phyloP scores from a whole-genome alignment of 2,888 invertebrate species.

The Clanis bilineata region DNA sequence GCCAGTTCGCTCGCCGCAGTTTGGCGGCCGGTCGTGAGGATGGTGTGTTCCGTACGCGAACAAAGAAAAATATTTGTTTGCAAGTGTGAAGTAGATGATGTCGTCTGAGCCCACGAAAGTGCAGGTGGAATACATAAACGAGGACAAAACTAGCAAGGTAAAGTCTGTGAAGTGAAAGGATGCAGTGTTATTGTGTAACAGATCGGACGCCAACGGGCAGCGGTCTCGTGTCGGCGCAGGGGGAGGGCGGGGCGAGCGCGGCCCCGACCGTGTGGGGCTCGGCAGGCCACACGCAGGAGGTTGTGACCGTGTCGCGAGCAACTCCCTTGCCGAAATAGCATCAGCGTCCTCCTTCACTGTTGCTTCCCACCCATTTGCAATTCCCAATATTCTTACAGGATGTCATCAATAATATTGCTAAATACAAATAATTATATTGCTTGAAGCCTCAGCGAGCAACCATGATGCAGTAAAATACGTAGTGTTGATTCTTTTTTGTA shows the following conservation, averaged over 20 bases:
- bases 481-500: background rate
- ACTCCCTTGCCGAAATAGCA: constrained; percentile 79
- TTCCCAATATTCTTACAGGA: constrained; percentile 12
- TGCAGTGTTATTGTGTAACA: constrained; percentile 76
- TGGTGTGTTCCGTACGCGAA: constrained; percentile 74
- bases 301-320: constrained; percentile 82
- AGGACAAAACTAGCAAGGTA: constrained; percentile 77
- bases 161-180: constrained; percentile 60
- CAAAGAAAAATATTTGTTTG: constrained; percentile 73
- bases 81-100: constrained; percentile 76
- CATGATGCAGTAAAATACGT: background rate
- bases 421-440: background rate
- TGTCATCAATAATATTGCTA: background rate
- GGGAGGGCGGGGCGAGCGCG: constrained; percentile 81
- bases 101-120: constrained; percentile 78
- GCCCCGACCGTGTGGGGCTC: constrained; percentile 83
- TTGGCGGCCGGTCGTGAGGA: constrained; percentile 80
- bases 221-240: constrained; percentile 78
- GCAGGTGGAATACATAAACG: constrained; percentile 77
- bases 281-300: constrained; percentile 82
- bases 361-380: constrained; percentile 42
- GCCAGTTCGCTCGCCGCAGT: constrained; percentile 78
- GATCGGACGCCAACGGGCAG: constrained; percentile 78
- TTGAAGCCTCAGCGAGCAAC: background rate
- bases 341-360: constrained; percentile 56